Evolutionary conservation across 1,140 invertebrate genomes (phyloP), one percentile per base, ranked within the genome.

Genomic region (Luehdorfia chinensis): DNA sequence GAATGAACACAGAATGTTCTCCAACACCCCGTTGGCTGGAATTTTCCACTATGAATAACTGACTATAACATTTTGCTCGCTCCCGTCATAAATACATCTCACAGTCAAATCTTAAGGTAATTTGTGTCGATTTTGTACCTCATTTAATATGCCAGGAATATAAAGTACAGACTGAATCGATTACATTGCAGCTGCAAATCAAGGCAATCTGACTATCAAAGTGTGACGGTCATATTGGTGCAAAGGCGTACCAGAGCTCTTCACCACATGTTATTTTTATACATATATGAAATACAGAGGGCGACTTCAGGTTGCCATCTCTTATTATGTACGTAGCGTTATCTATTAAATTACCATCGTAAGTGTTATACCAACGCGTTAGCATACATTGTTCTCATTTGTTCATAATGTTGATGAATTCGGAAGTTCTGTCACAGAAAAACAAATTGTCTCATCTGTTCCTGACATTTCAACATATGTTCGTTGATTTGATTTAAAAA

Each of bases 61-160:
- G 39, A 30, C 39, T 28, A 43, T 64, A 63, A 50, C 56, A 64
- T 62, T 59, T 66, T 45, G 50, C 50, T 60, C 51, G 57, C 53
- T 48, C 45, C 54, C 47, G 53, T 76, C 79, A 83, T 83, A 86
- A 78, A 84, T 81, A 80, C 63, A 85, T 85, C 73, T 85, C 58
- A 85, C 79, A 85, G 69, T 85, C 77, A 84, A 85, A 85, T 84
- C 69, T 78, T 74, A 84, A 75, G 79, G 78, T 84, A 77, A 84
- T 86, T 86, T 86, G 75, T 86, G 77, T 80, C 64, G 77, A 83
- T 80, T 86, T 86, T 73, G 83, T 84, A 65, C 53, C 76, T 84
- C 79, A 86, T 86, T 84, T 80, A 86, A 79, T 84, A 84, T 86
- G 79, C 79, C 77, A 79, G 78, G 83, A 86, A 86, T 86, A 86